These are phyloP conservation scores for Sepiola atlantica DNA, from an alignment of 2,888 invertebrate species.

Conservation along the genomic window DNA sequence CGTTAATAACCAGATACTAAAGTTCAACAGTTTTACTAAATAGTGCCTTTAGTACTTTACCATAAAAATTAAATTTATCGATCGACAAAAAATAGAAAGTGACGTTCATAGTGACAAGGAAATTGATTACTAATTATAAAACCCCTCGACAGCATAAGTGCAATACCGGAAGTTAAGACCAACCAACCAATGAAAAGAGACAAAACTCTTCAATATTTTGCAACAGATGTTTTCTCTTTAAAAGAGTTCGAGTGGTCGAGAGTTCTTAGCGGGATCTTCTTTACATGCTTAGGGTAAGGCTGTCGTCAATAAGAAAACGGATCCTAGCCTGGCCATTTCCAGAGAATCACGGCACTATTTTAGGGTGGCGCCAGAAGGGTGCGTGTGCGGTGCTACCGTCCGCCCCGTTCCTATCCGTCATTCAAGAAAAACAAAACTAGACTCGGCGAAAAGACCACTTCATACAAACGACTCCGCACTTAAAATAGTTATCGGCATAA, in stretches of 20 bases:
- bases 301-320: neutral
- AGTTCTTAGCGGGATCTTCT: neutral
- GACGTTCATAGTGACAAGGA: no score
- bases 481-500: constrained; percentile 4
- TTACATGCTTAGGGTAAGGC: neutral
- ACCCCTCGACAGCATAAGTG: neutral
- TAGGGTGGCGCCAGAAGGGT: neutral
- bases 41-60: no score
- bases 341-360: neutral
- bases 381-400: neutral
- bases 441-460: neutral
- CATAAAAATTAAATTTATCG: no score
- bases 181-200: neutral
- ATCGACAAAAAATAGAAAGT: no score
- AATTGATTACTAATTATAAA: neutral
- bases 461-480: neutral
- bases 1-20: no score
- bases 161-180: neutral
- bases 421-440: neutral
- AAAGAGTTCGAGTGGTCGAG: neutral
- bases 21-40: no score
- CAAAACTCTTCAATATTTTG: neutral
- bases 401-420: neutral
- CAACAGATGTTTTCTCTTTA: neutral
- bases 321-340: neutral